Evolutionary conservation across 2,113 vertebrate species (phyloP), one percentile per base, ranked within the genome.

Genomic region (Odontophorus gujanensis): DNA sequence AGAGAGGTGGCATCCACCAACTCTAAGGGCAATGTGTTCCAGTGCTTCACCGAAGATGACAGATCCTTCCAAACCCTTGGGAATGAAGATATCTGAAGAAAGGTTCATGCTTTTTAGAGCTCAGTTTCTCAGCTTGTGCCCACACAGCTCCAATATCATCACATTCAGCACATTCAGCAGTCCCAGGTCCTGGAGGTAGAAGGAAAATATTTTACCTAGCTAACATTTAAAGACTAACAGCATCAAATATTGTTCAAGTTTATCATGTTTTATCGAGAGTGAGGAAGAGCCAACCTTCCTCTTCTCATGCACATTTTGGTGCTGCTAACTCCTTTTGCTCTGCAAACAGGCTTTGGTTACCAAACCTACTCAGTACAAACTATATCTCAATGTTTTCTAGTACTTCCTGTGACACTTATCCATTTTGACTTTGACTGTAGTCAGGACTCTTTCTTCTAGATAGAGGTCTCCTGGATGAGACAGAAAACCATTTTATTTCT

Each of bases 151-250:
- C n/a, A 62, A n/a, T 42, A 34, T 26, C 13, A 50, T 8, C 5
- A 43, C 10, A 24, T n/a, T 40, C 3, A 16, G 28, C 34, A 81
- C 25, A 25, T 13, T 13, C 2, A 7, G 11, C 47, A 61, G 40
- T 40, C 38, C 20, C 25, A 28, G 34, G 34, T 22, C 26, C 62
- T 3, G 9, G 62, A 65, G 65, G 50, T 19, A 58, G 59, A 74
- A 26, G 3, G 62, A 57, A 3, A 8, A 21, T 15, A n/a, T 32
- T 81, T 47, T 63, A 7, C 47, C 73, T 65, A 53, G 9, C 11
- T 94, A 81, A 13, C 75, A 81, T 87, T 93, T 88, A 89, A 90
- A 55, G 38, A 81, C 43, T 13, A 85, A 73, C 30, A 65, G 59
- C 42, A 24, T 0, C 2, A 6, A 76, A 51, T 43, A 45, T 6